Conservation (phyloP, 2,888 invertebrate species). For the Phania funesta region DNA sequence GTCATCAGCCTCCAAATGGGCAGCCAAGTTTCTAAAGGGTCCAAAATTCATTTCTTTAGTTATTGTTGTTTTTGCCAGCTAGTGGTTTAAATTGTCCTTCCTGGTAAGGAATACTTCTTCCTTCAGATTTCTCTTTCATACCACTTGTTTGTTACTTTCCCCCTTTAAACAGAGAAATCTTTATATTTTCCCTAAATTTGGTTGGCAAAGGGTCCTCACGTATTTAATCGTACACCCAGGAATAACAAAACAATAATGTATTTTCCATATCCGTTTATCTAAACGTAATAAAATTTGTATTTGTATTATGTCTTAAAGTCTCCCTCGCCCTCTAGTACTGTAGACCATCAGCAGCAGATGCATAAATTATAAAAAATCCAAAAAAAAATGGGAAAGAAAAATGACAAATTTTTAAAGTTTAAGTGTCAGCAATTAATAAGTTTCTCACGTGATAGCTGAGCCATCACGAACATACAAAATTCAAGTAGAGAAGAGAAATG, state of each 20-base stretch:
- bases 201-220: conserved; percentile 6
- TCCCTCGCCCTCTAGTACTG: neutral
- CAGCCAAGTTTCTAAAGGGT: too few species aligned
- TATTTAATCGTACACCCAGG: neutral
- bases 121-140: neutral
- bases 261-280: neutral
- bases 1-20: too few species aligned
- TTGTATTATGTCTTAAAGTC: neutral
- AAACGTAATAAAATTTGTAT: conserved; percentile 19
- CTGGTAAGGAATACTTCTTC: too few species aligned
- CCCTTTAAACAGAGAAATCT: too few species aligned
- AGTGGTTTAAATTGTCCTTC: too few species aligned
- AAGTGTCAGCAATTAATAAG: conserved; percentile 62
- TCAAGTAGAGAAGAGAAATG: neutral
- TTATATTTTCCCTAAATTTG: too few species aligned
- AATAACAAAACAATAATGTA: neutral
- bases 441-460: conserved; percentile 54
- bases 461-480: neutral
- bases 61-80: too few species aligned
- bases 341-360: conserved; percentile 12
- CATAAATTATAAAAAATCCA: conserved; percentile 14
- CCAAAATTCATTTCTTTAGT: too few species aligned
- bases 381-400: neutral
- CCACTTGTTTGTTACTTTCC: neutral
- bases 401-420: conserved; percentile 45